Conservation (phyloP, 2,888 invertebrate genomes). For the Crocallis elinguaria region DNA sequence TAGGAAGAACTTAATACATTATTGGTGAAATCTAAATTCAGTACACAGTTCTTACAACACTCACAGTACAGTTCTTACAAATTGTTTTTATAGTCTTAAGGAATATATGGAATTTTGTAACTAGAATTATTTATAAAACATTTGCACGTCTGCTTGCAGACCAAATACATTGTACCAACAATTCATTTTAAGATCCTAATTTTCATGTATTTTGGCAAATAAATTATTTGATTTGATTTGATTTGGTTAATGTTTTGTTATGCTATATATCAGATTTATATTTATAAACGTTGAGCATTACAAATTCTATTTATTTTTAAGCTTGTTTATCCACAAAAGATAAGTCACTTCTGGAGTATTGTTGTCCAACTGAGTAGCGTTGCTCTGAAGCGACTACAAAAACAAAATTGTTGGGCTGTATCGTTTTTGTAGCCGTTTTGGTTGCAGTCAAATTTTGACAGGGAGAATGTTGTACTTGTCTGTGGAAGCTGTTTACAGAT, state of each 20-base stretch:
- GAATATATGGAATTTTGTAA: too few relatives aligned
- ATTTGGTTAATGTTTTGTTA: conserved; percentile 1
- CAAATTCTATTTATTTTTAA: conserved; percentile 4
- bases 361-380: too few relatives aligned
- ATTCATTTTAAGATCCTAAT: too few relatives aligned
- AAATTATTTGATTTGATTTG: too few relatives aligned
- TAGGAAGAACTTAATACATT: too few relatives aligned
- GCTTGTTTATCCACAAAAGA: not conserved
- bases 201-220: too few relatives aligned
- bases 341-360: not conserved
- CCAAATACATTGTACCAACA: too few relatives aligned
- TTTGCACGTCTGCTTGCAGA: too few relatives aligned
- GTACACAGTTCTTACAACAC: too few relatives aligned
- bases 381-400: conserved; percentile 1
- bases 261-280: not conserved
- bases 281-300: conserved; percentile 2
- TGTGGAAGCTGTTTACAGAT: not conserved
- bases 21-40: not conserved
- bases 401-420: conserved; percentile 1
- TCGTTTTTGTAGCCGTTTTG: conserved; percentile 1
- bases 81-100: too few relatives aligned
- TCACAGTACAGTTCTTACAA: too few relatives aligned
- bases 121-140: too few relatives aligned
- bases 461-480: not conserved
- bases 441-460: not conserved